phyloP scores from a whole-genome alignment of 2,797 vertebrate species.

The Galago senegalensis region DNA sequence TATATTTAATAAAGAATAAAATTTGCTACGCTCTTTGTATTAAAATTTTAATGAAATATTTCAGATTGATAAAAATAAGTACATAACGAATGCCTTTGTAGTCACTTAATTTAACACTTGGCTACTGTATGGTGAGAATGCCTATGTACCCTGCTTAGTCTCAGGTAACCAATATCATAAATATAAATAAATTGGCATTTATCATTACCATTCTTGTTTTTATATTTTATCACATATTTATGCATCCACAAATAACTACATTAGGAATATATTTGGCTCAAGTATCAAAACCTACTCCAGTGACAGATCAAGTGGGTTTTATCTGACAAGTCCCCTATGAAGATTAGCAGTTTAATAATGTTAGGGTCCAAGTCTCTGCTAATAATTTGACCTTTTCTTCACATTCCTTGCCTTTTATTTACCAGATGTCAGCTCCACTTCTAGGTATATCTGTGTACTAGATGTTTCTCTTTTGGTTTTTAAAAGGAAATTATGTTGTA shows the following conservation, averaged over 20 bases:
- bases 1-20: conserved; percentile 41
- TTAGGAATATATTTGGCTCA: conserved; percentile 5
- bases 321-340: not conserved
- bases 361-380: not conserved
- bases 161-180: not conserved
- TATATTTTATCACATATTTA: conserved; percentile 24
- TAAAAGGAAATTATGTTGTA: not conserved
- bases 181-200: not conserved
- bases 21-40: not conserved
- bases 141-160: not conserved
- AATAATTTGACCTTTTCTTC: not conserved
- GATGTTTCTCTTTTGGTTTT: not conserved
- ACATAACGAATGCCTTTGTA: not conserved
- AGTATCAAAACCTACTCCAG: not conserved
- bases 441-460: not conserved
- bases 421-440: not conserved
- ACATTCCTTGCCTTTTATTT: not conserved
- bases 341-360: not conserved
- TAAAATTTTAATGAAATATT: conserved; percentile 19
- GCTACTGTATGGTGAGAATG: not conserved
- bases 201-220: conserved; percentile 6
- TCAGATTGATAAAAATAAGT: conserved; percentile 24
- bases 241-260: not conserved
- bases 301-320: not conserved
- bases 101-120: not conserved